A percentile compares a stretch with the other conserved stretches of the same genome.
phyloP scores from a whole-genome alignment of 2,113 vertebrate species.

The Corythoichthys haematopterus region DNA sequence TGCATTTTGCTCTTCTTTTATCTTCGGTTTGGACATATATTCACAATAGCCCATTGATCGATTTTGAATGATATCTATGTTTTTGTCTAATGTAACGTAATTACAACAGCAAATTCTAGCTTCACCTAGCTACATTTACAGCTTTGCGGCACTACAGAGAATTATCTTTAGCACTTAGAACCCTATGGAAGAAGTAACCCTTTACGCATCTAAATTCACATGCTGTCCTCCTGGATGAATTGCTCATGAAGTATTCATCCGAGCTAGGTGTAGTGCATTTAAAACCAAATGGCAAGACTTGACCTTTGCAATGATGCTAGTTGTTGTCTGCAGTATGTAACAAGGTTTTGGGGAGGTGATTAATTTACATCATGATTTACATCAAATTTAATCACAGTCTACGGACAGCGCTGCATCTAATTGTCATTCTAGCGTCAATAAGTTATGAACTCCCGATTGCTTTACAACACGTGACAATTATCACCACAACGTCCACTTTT shows the following conservation, averaged over 20 bases:
- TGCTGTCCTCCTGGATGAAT: constrained; percentile 1
- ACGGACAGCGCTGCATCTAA: constrained; percentile 2
- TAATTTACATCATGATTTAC: constrained; percentile 8
- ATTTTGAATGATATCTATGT: background rate
- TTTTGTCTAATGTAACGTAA: background rate
- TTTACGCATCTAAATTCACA: background rate
- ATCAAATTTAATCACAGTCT: constrained; percentile 6
- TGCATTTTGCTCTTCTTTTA: background rate
- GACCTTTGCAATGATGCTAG: constrained; percentile 5
- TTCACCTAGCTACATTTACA: background rate
- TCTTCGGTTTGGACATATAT: too few species aligned
- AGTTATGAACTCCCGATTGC: constrained; percentile 4
- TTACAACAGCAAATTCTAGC: background rate
- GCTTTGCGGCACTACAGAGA: background rate
- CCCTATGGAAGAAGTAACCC: background rate
- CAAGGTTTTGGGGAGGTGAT: constrained; percentile 7
- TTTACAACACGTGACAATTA: constrained; percentile 3
- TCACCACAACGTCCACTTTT: background rate
- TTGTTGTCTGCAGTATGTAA: constrained; percentile 7
- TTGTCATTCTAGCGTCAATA: background rate
- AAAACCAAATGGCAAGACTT: constrained; percentile 8
- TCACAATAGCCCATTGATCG: too few species aligned
- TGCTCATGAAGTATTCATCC: constrained; percentile 12
- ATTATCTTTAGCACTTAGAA: background rate
- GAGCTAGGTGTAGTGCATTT: background rate